phyloP scores from a whole-genome alignment of 2,113 vertebrate species.

The Dryoscopus gambensis region DNA sequence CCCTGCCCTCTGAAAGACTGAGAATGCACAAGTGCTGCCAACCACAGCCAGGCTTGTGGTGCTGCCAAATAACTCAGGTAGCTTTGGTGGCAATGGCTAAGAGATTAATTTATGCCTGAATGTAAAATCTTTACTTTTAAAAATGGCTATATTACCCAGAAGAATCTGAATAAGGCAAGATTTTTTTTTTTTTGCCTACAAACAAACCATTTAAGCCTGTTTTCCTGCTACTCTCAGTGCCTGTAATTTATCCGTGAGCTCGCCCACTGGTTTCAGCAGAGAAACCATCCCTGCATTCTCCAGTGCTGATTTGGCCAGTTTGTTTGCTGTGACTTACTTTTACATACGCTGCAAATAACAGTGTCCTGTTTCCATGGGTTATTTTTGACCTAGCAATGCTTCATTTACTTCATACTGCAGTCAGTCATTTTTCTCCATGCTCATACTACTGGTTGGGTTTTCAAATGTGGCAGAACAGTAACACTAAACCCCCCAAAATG shows the following conservation, averaged over 20 bases:
- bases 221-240: background rate
- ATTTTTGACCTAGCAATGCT: background rate
- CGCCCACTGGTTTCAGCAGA: background rate
- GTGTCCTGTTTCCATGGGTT: background rate
- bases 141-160: background rate
- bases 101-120: background rate
- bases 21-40: rapidly evolving
- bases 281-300: background rate
- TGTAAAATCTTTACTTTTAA: background rate
- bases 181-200: background rate
- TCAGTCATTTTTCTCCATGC: background rate
- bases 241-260: background rate
- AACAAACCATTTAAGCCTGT: background rate
- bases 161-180: background rate
- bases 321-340: background rate
- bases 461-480: background rate
- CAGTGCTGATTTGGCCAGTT: background rate
- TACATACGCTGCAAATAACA: background rate
- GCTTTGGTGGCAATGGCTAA: background rate
- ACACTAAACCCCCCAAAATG: background rate
- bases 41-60: rapidly evolving
- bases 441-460: background rate
- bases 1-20: background rate
- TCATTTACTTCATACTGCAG: background rate
- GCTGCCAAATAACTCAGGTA: background rate